phyloP scores from a whole-genome alignment of 2,797 vertebrate genomes.

The Pyrocephalus nanus region DNA sequence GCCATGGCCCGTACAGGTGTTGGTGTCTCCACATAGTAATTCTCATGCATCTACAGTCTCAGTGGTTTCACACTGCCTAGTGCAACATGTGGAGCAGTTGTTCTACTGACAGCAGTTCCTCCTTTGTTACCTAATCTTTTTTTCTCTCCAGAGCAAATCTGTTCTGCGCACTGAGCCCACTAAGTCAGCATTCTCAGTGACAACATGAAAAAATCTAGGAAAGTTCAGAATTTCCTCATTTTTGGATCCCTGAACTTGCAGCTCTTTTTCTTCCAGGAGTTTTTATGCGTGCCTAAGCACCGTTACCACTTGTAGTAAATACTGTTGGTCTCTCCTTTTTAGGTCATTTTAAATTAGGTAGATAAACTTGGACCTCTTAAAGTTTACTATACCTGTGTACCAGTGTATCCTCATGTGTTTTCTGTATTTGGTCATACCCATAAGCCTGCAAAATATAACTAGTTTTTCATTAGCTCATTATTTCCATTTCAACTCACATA shows the following conservation, averaged over 20 bases:
- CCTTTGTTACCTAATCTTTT: neutral
- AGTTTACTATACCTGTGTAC: neutral
- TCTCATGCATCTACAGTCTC: neutral
- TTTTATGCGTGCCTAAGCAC: neutral
- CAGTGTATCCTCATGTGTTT: neutral
- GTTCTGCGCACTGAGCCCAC: accelerated
- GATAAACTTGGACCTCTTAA: neutral
- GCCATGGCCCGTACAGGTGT: neutral
- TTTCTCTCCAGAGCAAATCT: neutral
- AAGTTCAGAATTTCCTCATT: neutral
- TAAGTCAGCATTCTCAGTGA: neutral
- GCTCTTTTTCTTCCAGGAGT: neutral
- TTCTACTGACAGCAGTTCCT: neutral
- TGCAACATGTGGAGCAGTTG: neutral
- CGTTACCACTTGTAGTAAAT: neutral
- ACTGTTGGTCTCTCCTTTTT: neutral
- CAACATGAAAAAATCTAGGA: neutral
- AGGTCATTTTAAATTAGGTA: neutral
- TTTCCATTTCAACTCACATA: neutral
- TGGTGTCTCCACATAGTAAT: neutral
- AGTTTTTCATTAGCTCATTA: neutral
- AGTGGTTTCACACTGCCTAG: neutral
- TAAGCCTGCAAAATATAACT: neutral
- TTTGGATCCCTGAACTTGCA: neutral
- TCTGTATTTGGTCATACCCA: neutral